These are phyloP conservation scores for Hemibagrus wyckioides DNA, from an alignment of 2,113 vertebrate species.

Conservation along the genomic window DNA sequence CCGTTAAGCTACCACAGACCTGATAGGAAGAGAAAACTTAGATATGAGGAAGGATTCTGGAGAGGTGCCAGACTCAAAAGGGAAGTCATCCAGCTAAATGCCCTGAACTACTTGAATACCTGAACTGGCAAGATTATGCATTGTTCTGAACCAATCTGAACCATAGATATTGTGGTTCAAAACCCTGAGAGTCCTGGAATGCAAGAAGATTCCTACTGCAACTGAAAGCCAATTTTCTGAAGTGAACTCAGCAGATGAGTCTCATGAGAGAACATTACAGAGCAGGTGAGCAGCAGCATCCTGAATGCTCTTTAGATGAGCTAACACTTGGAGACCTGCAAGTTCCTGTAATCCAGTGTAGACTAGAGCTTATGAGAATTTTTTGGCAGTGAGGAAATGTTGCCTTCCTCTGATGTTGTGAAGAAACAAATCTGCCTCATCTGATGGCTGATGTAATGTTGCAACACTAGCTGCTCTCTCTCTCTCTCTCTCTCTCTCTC, in stretches of 20 bases:
- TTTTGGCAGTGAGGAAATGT: background rate
- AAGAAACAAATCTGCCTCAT: slow-evolving; percentile 2
- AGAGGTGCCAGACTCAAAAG: no score
- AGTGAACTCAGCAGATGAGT: background rate
- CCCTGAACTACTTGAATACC: background rate
- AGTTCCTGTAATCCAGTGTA: background rate
- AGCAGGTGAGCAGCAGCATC: background rate
- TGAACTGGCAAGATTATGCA: background rate
- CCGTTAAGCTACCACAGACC: no score
- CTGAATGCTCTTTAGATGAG: background rate
- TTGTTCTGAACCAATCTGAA: background rate
- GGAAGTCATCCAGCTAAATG: background rate
- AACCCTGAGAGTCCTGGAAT: background rate
- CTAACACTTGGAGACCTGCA: background rate
- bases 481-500: background rate
- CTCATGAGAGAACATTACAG: background rate
- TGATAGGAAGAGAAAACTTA: no score
- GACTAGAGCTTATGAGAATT: background rate
- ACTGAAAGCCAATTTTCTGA: background rate
- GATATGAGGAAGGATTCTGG: no score
- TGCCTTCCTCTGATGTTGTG: background rate
- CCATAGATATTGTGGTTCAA: background rate
- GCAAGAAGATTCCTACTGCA: background rate
- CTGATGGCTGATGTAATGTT: background rate
- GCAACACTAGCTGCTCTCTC: background rate